A percentile compares a stretch with the other conserved stretches of the same genome.
These are phyloP conservation scores for Hemicentrotus pulcherrimus DNA, from an alignment of 35 echinoderm and acorn worm species.

Conservation along the genomic window DNA sequence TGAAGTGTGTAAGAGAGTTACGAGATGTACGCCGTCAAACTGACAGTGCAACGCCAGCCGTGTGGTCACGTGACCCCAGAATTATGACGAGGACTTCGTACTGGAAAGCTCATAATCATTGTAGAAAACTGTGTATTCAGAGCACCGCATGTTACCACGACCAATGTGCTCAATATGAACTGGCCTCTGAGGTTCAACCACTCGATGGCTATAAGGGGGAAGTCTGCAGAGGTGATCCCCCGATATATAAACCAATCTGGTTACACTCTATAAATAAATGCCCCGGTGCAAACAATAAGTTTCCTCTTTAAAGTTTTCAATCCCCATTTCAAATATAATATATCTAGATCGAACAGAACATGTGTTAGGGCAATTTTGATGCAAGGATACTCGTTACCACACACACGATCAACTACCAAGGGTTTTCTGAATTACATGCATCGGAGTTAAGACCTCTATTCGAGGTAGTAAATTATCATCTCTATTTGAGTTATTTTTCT, in stretches of 20 bases:
- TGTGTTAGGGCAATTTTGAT: constrained; percentile 21
- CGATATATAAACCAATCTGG: background rate
- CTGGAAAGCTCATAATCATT: background rate
- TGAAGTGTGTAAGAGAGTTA: constrained; percentile 44
- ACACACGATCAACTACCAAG: constrained; percentile 33
- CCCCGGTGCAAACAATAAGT: background rate
- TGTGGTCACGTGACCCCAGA: constrained; percentile 25
- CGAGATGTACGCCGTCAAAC: background rate
- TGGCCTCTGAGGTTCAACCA: background rate
- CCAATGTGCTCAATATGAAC: background rate
- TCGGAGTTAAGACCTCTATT: background rate
- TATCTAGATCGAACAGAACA: constrained; percentile 8
- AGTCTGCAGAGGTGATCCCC: too few relatives aligned
- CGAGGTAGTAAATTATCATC: constrained; percentile 29
- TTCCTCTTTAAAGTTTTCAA: constrained; percentile 23
- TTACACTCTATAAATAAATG: background rate
- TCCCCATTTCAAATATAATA: background rate
- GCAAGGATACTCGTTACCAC: background rate
- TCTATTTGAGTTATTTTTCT: background rate
- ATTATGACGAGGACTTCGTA: background rate
- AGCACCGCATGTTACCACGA: background rate
- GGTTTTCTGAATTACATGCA: constrained; percentile 29
- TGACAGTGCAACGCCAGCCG: constrained; percentile 42
- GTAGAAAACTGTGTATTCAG: background rate
- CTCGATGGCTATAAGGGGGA: too few relatives aligned